phyloP scores from a whole-genome alignment of 2,113 vertebrate genomes.

The Arenaria interpres region DNA sequence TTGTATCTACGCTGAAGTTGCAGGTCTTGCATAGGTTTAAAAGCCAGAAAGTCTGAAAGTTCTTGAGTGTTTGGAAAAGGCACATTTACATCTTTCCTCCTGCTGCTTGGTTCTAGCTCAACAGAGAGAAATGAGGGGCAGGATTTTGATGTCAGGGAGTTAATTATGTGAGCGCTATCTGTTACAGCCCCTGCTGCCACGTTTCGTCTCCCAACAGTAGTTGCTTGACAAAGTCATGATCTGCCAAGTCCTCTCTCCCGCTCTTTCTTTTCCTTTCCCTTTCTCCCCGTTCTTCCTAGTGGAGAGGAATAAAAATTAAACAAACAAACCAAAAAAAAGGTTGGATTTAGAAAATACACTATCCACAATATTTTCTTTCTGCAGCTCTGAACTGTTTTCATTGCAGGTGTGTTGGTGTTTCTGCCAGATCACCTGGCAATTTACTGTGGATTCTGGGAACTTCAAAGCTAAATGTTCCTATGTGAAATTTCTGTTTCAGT shows the following conservation, averaged over 20 bases:
- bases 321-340: too few relatives aligned
- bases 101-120: background rate
- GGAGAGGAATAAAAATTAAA: background rate
- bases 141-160: background rate
- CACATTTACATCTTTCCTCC: background rate
- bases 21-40: background rate
- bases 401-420: slow-evolving; percentile 42
- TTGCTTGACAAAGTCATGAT: background rate
- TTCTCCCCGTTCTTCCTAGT: background rate
- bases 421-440: slow-evolving; percentile 54
- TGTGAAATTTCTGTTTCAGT: slow-evolving; percentile 2
- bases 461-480: slow-evolving; percentile 33
- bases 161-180: background rate
- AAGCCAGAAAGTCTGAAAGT: background rate
- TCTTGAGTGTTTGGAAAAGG: background rate
- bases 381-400: background rate
- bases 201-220: background rate
- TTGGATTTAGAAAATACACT: background rate
- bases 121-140: background rate
- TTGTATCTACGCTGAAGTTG: background rate
- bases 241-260: background rate
- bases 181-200: background rate
- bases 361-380: background rate
- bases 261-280: background rate
- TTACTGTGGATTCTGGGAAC: slow-evolving; percentile 16